Conservation (phyloP, 92 coral and sea anemone species). For the Umimayanthus kanabou region DNA sequence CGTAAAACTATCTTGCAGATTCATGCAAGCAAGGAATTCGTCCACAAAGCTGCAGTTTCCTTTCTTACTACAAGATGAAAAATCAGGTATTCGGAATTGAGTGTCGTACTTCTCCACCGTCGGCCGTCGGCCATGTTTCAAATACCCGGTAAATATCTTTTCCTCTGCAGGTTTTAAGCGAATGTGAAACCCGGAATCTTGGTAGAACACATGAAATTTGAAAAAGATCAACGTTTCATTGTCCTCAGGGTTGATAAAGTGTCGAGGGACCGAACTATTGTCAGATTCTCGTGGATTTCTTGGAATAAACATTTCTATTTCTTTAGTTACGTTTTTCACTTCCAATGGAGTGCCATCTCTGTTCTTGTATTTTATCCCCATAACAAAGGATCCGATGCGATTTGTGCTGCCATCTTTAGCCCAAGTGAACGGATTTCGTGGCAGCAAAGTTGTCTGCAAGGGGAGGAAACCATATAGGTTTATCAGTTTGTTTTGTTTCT, state of each 20-base stretch:
- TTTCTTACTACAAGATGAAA: slow-evolving; percentile 9
- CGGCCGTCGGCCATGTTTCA: slow-evolving; percentile 6
- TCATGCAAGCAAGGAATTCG: slow-evolving; percentile 32
- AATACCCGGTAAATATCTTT: slow-evolving; percentile 21
- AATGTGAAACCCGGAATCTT: slow-evolving; percentile 42
- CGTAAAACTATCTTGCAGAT: not conserved
- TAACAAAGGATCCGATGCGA: slow-evolving; percentile 38
- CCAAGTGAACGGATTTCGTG: slow-evolving; percentile 30
- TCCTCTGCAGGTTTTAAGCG: slow-evolving; percentile 22
- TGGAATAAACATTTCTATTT: slow-evolving; percentile 55
- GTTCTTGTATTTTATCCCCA: slow-evolving; percentile 38
- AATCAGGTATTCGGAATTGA: slow-evolving; percentile 30
- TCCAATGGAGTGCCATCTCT: slow-evolving; percentile 4
- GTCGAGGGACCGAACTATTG: slow-evolving; percentile 27
- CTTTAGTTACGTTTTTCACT: slow-evolving; percentile 40
- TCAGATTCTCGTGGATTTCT: slow-evolving; percentile 24
- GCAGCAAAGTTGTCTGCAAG: slow-evolving; percentile 32
- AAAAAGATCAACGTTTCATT: slow-evolving; percentile 36
- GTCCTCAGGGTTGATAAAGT: slow-evolving; percentile 38
- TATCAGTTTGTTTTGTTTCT: not conserved
- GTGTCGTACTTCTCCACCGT: slow-evolving; percentile 9
- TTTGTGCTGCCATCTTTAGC: slow-evolving; percentile 31
- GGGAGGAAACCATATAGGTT: no score
- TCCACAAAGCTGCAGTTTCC: slow-evolving; percentile 22
- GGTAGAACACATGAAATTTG: slow-evolving; percentile 30